Conservation (phyloP, 2,113 vertebrate genomes). For the Phylloscopus trochilus region DNA sequence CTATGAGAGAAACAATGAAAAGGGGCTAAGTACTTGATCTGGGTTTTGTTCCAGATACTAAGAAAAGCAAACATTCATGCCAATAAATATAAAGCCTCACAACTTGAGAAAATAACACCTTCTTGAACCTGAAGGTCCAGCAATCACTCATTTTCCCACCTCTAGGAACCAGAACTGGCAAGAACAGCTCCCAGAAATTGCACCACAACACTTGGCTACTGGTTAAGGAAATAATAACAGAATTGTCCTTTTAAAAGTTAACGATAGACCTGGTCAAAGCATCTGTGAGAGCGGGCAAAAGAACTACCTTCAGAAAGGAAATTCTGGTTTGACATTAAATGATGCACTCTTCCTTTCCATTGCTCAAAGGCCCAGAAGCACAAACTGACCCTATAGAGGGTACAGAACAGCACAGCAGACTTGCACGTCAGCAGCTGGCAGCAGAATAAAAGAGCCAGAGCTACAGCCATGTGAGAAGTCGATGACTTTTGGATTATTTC, state of each 20-base stretch:
- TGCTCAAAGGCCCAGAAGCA: not conserved
- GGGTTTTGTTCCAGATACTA: not conserved
- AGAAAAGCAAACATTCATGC: not conserved
- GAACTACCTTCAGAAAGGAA: not conserved
- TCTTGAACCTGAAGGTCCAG: not conserved
- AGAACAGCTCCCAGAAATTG: not conserved
- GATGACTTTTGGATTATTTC: constrained; percentile 32
- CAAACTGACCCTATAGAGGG: not conserved
- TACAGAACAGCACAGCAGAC: not conserved
- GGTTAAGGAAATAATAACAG: not conserved
- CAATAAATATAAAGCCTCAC: not conserved
- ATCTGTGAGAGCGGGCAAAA: not conserved
- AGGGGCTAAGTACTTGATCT: not conserved
- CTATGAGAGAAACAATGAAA: not conserved
- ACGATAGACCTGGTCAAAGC: not conserved
- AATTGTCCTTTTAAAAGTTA: not conserved
- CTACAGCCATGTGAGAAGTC: not conserved
- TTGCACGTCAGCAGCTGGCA: not conserved
- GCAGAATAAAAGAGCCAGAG: not conserved
- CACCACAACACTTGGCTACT: not conserved
- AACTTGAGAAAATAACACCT: not conserved
- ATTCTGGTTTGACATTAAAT: not conserved
- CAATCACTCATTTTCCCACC: not conserved
- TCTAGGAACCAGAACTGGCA: not conserved
- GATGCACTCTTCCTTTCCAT: not conserved